A percentile compares a stretch with the other conserved stretches of the same genome.
phyloP scores from a whole-genome alignment of 2,797 vertebrate species.

The Percopsis omiscomaycus region DNA sequence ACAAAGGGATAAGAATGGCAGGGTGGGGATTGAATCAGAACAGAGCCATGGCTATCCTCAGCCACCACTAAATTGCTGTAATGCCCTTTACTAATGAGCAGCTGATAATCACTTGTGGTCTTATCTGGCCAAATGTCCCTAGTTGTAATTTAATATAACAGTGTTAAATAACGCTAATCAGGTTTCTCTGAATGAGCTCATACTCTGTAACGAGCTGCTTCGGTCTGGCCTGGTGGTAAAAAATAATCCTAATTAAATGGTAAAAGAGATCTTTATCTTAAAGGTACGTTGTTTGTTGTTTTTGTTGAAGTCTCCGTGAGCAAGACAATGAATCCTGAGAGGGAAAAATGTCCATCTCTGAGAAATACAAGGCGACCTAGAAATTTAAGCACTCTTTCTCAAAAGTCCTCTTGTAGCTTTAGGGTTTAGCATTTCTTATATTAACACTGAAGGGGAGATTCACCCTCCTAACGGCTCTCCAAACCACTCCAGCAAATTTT shows the following conservation, averaged over 20 bases:
- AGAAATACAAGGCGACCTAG: no score
- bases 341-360: no score
- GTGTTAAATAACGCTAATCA: slow-evolving; percentile 13
- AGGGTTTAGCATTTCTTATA: no score
- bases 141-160: slow-evolving; percentile 28
- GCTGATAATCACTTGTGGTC: slow-evolving; percentile 20
- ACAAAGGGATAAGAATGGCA: background rate
- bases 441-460: no score
- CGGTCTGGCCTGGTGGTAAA: no score
- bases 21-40: slow-evolving; percentile 25
- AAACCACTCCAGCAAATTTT: slow-evolving; percentile 16
- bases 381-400: no score
- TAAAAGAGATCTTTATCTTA: no score
- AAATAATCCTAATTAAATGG: no score
- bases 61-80: slow-evolving; percentile 21
- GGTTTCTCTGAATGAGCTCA: background rate
- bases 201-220: background rate
- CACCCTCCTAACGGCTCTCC: background rate
- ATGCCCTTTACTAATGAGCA: slow-evolving; percentile 17
- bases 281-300: no score
- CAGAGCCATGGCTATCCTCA: background rate
- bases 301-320: no score
- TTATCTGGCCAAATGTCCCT: slow-evolving; percentile 24
- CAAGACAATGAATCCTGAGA: no score
- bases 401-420: no score